Percentiles rank a stretch among this genome's conserved stretches.
Evolutionary conservation across 2,888 invertebrate species (phyloP).

Genomic region (Meteorus cinctellus): DNA sequence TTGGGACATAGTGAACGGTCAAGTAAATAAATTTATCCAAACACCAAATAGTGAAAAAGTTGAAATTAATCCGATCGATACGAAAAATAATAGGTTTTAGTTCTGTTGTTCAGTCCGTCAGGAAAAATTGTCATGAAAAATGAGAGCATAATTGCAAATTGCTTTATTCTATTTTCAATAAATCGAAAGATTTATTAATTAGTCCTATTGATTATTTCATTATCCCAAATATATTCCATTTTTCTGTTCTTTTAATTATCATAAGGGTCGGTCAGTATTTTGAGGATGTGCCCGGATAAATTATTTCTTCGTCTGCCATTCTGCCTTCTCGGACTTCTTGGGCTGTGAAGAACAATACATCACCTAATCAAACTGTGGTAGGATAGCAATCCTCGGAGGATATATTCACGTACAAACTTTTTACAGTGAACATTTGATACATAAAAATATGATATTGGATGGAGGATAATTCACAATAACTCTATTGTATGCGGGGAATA

Average conservation of each 20-base stretch:
- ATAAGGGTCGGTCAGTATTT: conserved; percentile 28
- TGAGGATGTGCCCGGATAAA: conserved; percentile 39
- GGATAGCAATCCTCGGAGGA: conserved; percentile 30
- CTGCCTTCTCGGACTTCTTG: conserved; percentile 85
- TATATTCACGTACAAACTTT: conserved; percentile 15
- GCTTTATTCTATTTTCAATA: no score
- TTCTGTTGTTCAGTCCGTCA: no score
- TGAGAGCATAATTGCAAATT: no score
- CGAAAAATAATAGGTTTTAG: no score
- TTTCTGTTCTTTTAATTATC: not conserved
- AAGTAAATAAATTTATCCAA: no score
- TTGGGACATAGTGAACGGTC: no score
- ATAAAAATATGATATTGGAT: not conserved
- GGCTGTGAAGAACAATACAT: conserved; percentile 78
- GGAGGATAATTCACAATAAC: conserved; percentile 38
- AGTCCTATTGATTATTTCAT: not conserved
- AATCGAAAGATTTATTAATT: no score
- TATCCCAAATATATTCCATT: not conserved
- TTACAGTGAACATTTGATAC: conserved; percentile 35
- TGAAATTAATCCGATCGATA: no score
- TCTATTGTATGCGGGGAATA: conserved; percentile 22
- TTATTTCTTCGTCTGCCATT: conserved; percentile 82
- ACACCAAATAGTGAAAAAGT: no score
- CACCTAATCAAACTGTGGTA: conserved; percentile 62
- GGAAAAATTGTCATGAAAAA: no score